Percentiles rank a stretch among this genome's conserved stretches.
Conservation (phyloP, 2,888 invertebrate genomes). For the Diaprepes abbreviatus region DNA sequence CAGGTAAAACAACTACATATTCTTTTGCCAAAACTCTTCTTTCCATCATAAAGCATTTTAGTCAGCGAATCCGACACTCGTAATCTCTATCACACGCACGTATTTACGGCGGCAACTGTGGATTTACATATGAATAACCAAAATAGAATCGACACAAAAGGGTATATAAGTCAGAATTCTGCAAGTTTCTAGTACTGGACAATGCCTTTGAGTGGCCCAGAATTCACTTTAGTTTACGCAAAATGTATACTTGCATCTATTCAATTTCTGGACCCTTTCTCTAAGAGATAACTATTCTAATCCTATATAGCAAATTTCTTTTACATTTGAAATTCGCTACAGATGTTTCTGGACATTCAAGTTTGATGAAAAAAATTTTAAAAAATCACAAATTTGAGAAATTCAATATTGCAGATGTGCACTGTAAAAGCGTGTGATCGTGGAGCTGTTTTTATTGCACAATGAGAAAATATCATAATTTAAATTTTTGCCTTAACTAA, state of each 20-base stretch:
- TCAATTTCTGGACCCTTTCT: constrained; percentile 32
- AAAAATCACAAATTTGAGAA: too few species aligned
- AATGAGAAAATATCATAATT: too few species aligned
- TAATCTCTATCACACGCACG: constrained; percentile 47
- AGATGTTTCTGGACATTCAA: too few species aligned
- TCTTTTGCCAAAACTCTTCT: constrained; percentile 28
- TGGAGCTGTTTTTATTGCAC: too few species aligned
- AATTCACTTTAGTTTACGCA: constrained; percentile 17
- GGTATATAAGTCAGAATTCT: constrained; percentile 39
- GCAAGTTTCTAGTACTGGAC: constrained; percentile 38
- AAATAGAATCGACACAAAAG: constrained; percentile 47
- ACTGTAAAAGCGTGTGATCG: too few species aligned
- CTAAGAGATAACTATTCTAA: too few species aligned
- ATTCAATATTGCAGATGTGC: too few species aligned
- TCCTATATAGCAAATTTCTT: too few species aligned
- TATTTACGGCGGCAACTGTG: constrained; percentile 41
- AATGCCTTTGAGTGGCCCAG: constrained; percentile 25
- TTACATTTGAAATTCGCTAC: too few species aligned
- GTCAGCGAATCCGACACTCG: constrained; percentile 39
- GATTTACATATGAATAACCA: constrained; percentile 48
- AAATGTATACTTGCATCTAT: constrained; percentile 30
- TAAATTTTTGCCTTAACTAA: too few species aligned
- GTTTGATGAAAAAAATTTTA: too few species aligned
- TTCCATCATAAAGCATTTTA: constrained; percentile 37
- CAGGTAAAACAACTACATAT: background rate